These are phyloP conservation scores for Nettapus auritus DNA, from an alignment of 2,113 vertebrate species.

Conservation along the genomic window DNA sequence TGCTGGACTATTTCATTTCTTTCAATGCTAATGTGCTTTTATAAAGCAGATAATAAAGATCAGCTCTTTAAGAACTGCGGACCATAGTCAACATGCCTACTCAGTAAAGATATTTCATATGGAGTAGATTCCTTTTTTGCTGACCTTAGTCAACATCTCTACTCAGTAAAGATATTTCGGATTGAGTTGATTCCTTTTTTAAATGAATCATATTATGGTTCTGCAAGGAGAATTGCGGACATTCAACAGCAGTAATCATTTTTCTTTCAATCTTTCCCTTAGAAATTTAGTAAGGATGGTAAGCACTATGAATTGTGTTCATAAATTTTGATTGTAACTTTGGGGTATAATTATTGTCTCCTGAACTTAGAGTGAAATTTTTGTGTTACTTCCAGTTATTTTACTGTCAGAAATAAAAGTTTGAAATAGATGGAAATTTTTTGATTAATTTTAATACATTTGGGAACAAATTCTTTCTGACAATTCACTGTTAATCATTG, in stretches of 20 bases:
- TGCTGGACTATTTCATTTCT: neutral
- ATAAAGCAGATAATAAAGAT: neutral
- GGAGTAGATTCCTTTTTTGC: neutral
- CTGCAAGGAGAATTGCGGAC: neutral
- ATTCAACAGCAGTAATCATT: neutral
- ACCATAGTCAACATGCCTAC: neutral
- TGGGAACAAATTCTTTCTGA: neutral
- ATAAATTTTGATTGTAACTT: neutral
- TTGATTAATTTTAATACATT: neutral
- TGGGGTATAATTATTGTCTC: neutral
- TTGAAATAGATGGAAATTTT: neutral
- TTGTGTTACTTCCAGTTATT: neutral
- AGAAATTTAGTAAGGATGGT: neutral
- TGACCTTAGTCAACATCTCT: neutral
- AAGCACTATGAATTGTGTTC: neutral
- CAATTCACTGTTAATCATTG: fast-evolving
- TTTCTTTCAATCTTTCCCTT: neutral
- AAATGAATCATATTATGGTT: neutral
- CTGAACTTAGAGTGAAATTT: neutral
- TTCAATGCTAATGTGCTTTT: neutral
- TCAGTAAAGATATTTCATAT: neutral
- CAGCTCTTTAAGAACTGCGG: neutral
- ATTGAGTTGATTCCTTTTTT: neutral
- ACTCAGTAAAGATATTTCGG: neutral
- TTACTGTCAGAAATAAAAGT: neutral